Base-by-base conservation (phyloP, 64 coral and sea anemone species). In the Actinia equina region DNA sequence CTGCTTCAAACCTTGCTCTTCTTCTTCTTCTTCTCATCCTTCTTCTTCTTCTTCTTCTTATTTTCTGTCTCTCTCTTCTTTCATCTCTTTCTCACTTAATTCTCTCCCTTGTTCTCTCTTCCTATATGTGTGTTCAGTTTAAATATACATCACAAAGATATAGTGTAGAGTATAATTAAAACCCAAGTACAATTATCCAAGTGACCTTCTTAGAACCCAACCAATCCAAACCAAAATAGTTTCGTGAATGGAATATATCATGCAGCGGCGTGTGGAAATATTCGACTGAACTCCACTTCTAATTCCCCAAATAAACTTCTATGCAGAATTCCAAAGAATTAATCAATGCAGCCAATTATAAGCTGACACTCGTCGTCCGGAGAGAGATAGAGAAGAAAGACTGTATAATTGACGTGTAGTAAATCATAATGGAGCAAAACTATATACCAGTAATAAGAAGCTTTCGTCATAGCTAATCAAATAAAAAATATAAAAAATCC, bases 301-400 rank as follows among this genome's bases (percentile, higher is more conserved):
- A 74, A 74, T 74, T 5, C 12, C 20, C 41, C 42, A 3, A 74
- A 74, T 74, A 42, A 41, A 41, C 69, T 41, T 74, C 26, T 74
- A 74, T 74, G 42, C 69, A 74, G 27, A 74, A 30, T 74, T 41
- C 69, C 25, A 74, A 74, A 74, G 69, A 74, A 74, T 74, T 74
- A 74, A 74, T 74, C 23, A 74, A 74, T 30, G 2, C 12, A 41
- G 7, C 69, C 69, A 74, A 74, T 74, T 74, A 74, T 22, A 30
- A 41, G 2, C 11, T 27, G 69, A 74, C 23, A 74, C 15, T 65
- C 19, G n/a, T 12, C 25, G 69, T 74, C 8, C 69, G 69, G 69
- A 41, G 7, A 74, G 69, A 74, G 26, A 74, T 13, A 74, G 25
- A 65, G 7, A 10, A 5, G 20, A 57, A 49, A 65, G 62, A n/a